Evolutionary conservation across 2,797 vertebrate genomes (phyloP).

Genomic region (Cheirogaleus major): DNA sequence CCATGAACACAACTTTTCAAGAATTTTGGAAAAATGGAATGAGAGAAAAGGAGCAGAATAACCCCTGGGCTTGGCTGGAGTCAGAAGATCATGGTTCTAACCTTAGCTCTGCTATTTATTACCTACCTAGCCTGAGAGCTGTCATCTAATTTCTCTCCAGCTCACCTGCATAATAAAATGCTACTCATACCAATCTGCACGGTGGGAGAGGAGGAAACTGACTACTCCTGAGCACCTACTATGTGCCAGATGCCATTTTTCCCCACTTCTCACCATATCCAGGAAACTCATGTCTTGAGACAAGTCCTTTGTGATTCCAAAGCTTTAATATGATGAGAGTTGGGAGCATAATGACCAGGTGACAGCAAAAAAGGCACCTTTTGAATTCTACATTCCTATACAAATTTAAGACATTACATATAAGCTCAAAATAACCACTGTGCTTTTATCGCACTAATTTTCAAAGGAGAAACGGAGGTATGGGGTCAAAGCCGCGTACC

Average conservation of each 20-base stretch:
- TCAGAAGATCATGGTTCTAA: not conserved
- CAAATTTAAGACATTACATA: not conserved
- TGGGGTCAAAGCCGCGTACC: too few relatives aligned
- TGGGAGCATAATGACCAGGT: not conserved
- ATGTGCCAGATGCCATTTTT: not conserved
- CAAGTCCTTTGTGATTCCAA: not conserved
- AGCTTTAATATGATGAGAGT: not conserved
- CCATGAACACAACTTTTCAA: not conserved
- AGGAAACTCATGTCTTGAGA: not conserved
- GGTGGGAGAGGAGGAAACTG: not conserved
- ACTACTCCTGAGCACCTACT: not conserved
- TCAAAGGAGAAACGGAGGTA: not conserved
- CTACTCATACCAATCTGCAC: not conserved
- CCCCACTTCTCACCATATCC: not conserved
- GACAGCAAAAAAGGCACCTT: not conserved
- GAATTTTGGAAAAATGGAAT: not conserved
- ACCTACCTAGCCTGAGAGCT: not conserved
- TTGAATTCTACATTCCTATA: not conserved
- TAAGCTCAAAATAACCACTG: not conserved
- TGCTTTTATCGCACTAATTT: not conserved
- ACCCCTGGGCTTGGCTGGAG: not conserved
- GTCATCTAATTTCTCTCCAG: not conserved
- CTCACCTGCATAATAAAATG: not conserved
- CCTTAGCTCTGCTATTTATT: constrained; percentile 3
- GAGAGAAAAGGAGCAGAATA: not conserved